Evolutionary conservation across 2,113 vertebrate genomes (phyloP).

Genomic region (Otocyon megalotis): DNA sequence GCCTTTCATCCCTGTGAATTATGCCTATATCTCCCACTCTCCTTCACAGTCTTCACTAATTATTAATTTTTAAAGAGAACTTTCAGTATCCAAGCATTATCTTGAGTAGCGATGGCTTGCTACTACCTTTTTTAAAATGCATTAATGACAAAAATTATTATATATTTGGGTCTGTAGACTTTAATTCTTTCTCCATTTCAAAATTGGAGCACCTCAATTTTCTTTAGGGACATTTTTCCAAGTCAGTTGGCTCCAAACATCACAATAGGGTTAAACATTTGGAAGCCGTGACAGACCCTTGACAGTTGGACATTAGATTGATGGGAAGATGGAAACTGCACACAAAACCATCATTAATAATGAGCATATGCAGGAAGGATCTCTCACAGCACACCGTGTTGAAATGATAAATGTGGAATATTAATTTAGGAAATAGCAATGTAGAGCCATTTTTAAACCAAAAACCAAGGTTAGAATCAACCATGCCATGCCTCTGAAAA

Average conservation of each 20-base stretch:
- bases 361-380: not conserved
- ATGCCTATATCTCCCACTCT: not conserved
- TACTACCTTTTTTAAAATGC: too few species aligned
- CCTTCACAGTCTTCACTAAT: not conserved
- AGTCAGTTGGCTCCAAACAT: not conserved
- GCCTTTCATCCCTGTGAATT: not conserved
- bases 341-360: slow-evolving; percentile 46
- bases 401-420: slow-evolving; percentile 60
- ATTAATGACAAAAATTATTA: not conserved
- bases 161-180: not conserved
- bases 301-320: slow-evolving; percentile 1
- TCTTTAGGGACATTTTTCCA: not conserved
- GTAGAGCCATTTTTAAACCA: not conserved
- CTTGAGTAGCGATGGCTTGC: not conserved
- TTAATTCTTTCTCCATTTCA: not conserved
- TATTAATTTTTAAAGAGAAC: not conserved
- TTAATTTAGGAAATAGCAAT: slow-evolving; percentile 39
- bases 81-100: not conserved
- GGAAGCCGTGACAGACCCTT: slow-evolving; percentile 3
- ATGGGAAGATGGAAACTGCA: not conserved
- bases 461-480: slow-evolving; percentile 47
- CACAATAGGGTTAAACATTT: not conserved
- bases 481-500: not conserved
- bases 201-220: not conserved
- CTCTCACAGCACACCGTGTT: not conserved